A percentile compares a stretch with the other conserved stretches of the same genome.
Evolutionary conservation across 2,113 vertebrate species (phyloP).

Genomic region (Pelecanus crispus): DNA sequence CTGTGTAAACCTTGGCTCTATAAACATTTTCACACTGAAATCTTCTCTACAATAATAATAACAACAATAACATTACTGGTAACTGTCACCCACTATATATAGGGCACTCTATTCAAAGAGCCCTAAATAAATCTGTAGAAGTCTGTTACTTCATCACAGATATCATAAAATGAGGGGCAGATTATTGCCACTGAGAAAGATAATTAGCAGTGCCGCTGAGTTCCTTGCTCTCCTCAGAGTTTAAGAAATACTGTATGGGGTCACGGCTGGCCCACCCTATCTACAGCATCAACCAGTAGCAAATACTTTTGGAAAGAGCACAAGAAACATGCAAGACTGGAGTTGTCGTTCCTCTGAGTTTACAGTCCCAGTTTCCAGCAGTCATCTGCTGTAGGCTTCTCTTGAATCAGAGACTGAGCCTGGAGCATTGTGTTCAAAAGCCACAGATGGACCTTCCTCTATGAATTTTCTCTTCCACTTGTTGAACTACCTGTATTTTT

Average conservation of each 20-base stretch:
- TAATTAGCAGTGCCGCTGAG: neutral
- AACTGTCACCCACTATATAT: neutral
- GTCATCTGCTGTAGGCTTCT: neutral
- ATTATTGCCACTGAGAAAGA: neutral
- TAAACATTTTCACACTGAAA: neutral
- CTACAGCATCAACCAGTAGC: neutral
- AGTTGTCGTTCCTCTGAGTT: neutral
- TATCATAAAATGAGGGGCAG: neutral
- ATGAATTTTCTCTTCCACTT: neutral
- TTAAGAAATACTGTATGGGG: neutral
- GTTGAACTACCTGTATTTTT: neutral
- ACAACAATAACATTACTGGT: neutral
- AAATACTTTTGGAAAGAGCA: neutral
- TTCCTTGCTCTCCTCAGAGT: neutral
- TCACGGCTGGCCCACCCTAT: neutral
- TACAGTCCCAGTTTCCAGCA: neutral
- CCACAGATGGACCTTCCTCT: neutral
- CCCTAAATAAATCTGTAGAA: neutral
- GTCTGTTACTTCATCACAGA: neutral
- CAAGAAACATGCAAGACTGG: neutral
- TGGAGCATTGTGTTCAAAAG: neutral
- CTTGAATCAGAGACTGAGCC: neutral
- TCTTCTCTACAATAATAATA: neutral
- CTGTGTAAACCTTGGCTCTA: conserved; percentile 1
- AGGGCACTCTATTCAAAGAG: neutral